Base-by-base conservation (phyloP, 2,797 vertebrate species). In the Arrhamphus sclerolepis region DNA sequence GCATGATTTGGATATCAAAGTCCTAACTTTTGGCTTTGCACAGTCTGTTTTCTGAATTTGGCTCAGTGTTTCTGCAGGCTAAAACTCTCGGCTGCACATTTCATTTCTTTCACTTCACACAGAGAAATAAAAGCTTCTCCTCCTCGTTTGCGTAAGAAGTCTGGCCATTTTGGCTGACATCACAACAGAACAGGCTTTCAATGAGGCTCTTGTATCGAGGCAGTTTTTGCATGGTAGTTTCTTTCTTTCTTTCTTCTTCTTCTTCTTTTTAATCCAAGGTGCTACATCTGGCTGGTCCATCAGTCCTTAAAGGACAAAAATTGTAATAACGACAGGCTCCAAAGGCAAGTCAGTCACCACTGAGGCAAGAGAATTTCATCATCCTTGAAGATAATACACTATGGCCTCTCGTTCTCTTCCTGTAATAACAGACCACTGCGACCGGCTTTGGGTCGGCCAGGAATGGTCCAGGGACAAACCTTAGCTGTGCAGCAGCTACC, bases 1-100 rank as follows among this genome's bases (percentile, higher is more conserved):
- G 1, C 44, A 13, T 38, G 34, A 56, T 80, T 62, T 71, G 38
- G 63, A 82, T 72, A 66, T 78, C 56, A 80, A 75, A 73, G 63
- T 57, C 18, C 20, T 34, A 43, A 62, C 39, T 55, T 60, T 41
- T 55, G 8, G 11, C 14, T 49, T 53, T 49, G 28, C 56, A 34
- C 31, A 41, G 16, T 43, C 34, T 14, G 10, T 56, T 75, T 74
- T 75, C 66, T 38, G 34, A 38, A 73, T 70, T 72, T 24, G 1
- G 57, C 58, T 64, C 44, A 0, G 1, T 13, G 49, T 60, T 62
- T 63, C 54, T 22, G 6, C 48, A 56, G 40, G 62, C 59, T 60
- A 46, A 73, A 59, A 41, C 20, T 4, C 53, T 39, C 19, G 11
- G 17, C 46, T 53, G 55, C 46, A 29, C 17, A 7, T 29, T 29